These are phyloP conservation scores for Pseudolycoriella hygida DNA, from an alignment of 2,888 invertebrate species.

Conservation along the genomic window DNA sequence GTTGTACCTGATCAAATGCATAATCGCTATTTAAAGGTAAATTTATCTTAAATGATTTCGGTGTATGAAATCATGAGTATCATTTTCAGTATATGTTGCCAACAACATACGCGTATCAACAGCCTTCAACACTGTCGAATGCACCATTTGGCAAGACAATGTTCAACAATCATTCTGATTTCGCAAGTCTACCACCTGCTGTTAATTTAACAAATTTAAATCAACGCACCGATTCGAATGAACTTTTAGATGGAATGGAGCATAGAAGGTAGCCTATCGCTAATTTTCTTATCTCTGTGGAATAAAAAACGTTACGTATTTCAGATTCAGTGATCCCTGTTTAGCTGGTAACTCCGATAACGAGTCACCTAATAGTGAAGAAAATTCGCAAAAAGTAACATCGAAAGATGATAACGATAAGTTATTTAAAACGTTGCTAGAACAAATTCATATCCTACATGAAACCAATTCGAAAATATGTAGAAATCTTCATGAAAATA, in stretches of 20 bases:
- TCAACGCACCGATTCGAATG: neutral
- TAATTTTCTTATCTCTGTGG: neutral
- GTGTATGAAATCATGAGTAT: no score
- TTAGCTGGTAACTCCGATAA: constrained; percentile 27
- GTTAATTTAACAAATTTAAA: neutral
- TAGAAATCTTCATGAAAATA: constrained; percentile 55
- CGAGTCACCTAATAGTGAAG: constrained; percentile 15
- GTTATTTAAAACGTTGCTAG: constrained; percentile 37
- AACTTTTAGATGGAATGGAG: neutral
- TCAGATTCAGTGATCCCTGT: constrained; percentile 29
- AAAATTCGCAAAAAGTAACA: constrained; percentile 11
- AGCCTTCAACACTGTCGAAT: no score
- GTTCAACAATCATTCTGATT: neutral
- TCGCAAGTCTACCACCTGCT: neutral
- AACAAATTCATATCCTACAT: constrained; percentile 53
- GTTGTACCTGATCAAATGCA: no score
- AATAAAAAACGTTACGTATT: constrained; percentile 11
- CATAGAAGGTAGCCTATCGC: neutral
- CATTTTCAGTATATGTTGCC: no score
- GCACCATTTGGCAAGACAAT: no score
- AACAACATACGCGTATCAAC: no score
- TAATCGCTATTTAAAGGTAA: no score
- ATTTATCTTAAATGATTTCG: no score
- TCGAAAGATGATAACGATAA: constrained; percentile 22
- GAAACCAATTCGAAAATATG: constrained; percentile 56